These are phyloP conservation scores for Rhinolophus sinicus DNA, from an alignment of 2,113 vertebrate species.

Conservation along the genomic window DNA sequence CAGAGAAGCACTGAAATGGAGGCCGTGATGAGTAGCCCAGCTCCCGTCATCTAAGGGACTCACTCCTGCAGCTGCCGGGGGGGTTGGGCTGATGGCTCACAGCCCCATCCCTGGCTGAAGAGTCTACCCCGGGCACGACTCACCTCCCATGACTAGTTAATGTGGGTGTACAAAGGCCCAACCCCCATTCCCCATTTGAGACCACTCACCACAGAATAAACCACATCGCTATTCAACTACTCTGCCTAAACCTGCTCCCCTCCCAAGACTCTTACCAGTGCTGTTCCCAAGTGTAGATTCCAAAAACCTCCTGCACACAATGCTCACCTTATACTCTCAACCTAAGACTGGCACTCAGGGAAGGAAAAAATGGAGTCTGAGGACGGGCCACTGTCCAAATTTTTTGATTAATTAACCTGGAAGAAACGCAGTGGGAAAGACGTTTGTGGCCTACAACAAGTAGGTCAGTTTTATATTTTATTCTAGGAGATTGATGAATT, in stretches of 20 bases:
- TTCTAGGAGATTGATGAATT: background rate
- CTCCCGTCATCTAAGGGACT: too few species aligned
- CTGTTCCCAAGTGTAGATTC: background rate
- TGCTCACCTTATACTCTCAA: background rate
- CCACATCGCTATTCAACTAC: background rate
- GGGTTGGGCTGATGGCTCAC: background rate
- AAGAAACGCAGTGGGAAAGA: background rate
- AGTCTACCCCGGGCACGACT: background rate
- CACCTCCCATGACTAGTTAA: background rate
- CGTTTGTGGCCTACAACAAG: background rate
- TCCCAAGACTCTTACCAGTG: background rate
- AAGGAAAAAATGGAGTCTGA: background rate
- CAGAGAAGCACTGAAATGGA: background rate
- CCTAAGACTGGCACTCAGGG: background rate
- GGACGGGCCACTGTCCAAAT: background rate
- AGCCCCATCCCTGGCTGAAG: background rate
- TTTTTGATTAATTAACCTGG: background rate
- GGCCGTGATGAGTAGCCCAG: background rate
- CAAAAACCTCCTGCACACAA: background rate
- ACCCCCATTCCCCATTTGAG: background rate
- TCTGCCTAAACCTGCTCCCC: background rate
- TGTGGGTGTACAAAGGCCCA: background rate
- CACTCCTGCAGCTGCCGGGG: background rate
- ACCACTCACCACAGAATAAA: background rate
- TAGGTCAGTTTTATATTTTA: background rate